phyloP scores from a whole-genome alignment of 2,797 vertebrate species.

The Anisognathus igniventris region DNA sequence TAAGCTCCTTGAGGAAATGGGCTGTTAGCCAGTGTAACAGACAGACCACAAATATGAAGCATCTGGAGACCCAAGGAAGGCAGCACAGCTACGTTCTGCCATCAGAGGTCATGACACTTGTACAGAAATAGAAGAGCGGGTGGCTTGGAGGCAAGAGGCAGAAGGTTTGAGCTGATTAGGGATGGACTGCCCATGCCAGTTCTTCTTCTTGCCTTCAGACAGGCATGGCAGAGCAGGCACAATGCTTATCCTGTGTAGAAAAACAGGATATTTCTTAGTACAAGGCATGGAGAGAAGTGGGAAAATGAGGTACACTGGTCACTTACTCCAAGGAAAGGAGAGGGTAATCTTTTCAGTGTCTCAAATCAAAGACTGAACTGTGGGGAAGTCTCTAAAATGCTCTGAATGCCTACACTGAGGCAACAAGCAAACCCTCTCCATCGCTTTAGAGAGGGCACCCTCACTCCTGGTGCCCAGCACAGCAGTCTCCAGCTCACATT shows the following conservation, averaged over 20 bases:
- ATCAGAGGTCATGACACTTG: not conserved
- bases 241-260: not conserved
- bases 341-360: not conserved
- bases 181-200: not conserved
- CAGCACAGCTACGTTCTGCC: accelerated
- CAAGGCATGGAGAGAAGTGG: not conserved
- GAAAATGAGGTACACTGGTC: not conserved
- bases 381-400: not conserved
- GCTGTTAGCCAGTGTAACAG: not conserved
- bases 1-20: not conserved
- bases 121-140: not conserved
- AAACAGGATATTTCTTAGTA: not conserved
- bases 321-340: not conserved
- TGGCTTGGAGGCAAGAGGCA: not conserved
- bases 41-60: not conserved
- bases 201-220: not conserved
- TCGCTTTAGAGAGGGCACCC: not conserved
- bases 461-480: not conserved
- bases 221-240: not conserved
- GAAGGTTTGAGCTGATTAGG: constrained; percentile 3
- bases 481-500: not conserved
- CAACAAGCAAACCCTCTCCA: not conserved
- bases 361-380: not conserved
- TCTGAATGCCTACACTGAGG: not conserved
- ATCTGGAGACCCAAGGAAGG: not conserved